Percentiles rank a stretch among this genome's conserved stretches.
phyloP scores from a whole-genome alignment of 2,797 vertebrate genomes.

The Silurus lanzhouensis region DNA sequence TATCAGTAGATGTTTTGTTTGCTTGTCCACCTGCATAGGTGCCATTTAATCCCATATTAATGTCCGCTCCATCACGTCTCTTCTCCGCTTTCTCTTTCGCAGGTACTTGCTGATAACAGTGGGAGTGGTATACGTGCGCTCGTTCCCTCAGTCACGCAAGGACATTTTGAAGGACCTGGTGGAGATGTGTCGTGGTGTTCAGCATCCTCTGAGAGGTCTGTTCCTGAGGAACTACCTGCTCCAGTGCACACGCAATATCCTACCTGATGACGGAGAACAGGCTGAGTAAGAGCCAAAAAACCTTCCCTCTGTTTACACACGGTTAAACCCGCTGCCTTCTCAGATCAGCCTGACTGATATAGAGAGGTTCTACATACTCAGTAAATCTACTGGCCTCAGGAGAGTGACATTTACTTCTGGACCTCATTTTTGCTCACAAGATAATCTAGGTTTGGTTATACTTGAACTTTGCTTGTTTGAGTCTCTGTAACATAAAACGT shows the following conservation, averaged over 20 bases:
- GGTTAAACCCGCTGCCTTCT: background rate
- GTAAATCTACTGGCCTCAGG: background rate
- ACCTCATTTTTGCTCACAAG: background rate
- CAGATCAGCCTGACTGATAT: background rate
- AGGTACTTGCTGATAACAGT: conserved; percentile 98
- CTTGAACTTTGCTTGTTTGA: background rate
- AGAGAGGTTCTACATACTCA: background rate
- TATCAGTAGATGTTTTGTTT: background rate
- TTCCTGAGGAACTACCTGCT: conserved; percentile 97
- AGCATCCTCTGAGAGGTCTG: conserved; percentile 93
- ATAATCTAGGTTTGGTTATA: background rate
- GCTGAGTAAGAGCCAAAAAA: conserved; percentile 77
- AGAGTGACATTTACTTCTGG: background rate
- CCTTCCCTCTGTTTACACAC: background rate
- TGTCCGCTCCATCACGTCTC: background rate
- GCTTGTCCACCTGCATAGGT: background rate
- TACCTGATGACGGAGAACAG: conserved; percentile 94
- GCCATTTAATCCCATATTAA: conserved; percentile 6
- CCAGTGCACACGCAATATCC: conserved; percentile 96
- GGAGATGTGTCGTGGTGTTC: conserved; percentile 98
- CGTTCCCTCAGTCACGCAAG: conserved; percentile 97
- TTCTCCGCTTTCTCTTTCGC: conserved; percentile 11
- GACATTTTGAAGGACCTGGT: conserved; percentile 98
- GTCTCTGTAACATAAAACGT: no score
- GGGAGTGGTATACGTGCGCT: conserved; percentile 96